Percentiles rank a stretch among this genome's conserved stretches.
phyloP scores from a whole-genome alignment of 2,113 vertebrate species.

The Salvelinus namaycush region DNA sequence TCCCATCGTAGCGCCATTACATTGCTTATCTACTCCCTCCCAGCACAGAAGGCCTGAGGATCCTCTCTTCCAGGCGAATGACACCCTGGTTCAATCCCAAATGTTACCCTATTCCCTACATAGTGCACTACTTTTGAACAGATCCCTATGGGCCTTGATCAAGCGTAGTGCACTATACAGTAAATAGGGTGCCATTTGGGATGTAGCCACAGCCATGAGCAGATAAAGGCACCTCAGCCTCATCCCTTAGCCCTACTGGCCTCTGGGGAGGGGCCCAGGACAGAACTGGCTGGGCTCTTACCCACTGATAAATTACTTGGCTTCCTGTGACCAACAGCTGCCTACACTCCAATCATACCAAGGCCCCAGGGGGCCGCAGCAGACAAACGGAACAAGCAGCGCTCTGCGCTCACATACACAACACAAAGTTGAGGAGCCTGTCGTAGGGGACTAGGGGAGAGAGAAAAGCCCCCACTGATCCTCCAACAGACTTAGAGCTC shows the following conservation, averaged over 20 bases:
- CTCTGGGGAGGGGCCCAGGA: constrained; percentile 3
- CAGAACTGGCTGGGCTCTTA: constrained; percentile 20
- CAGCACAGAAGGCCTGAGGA: constrained; percentile 7
- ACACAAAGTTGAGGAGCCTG: constrained; percentile 9
- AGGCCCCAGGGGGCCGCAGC: neutral
- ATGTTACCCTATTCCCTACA: neutral
- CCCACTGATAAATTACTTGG: constrained; percentile 34
- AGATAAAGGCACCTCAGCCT: neutral
- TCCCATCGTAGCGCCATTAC: neutral
- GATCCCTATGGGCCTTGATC: too few relatives aligned
- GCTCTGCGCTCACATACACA: neutral
- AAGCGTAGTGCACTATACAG: too few relatives aligned
- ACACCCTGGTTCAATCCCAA: too few relatives aligned
- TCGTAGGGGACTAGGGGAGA: neutral
- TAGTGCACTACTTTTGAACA: neutral
- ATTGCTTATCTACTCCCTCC: constrained; percentile 4
- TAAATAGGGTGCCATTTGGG: too few relatives aligned
- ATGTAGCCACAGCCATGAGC: too few relatives aligned
- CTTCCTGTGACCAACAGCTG: constrained; percentile 22
- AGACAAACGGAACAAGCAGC: constrained; percentile 21
- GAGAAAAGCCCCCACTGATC: neutral
- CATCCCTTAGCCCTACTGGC: too few relatives aligned
- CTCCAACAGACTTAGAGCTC: neutral
- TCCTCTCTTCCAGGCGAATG: neutral
- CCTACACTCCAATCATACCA: neutral